Evolutionary conservation across 2,113 vertebrate genomes (phyloP).

Genomic region (Pithys albifrons): DNA sequence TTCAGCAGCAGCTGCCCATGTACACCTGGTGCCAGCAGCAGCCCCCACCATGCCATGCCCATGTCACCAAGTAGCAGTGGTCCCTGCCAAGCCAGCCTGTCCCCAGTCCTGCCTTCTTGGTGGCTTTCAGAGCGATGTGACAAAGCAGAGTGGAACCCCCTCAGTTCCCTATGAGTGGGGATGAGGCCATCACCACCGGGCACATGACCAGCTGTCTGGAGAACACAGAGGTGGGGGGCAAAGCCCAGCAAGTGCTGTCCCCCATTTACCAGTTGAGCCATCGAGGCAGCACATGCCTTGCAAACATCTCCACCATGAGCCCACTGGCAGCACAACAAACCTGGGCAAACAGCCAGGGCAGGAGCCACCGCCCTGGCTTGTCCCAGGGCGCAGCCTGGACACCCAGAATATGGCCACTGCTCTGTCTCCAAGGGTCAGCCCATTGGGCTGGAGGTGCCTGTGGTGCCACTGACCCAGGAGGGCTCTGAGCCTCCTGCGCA

Average conservation of each 20-base stretch:
- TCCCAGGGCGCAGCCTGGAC: background rate
- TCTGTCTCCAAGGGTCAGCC: background rate
- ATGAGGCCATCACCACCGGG: too few relatives aligned
- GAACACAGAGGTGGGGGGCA: too few relatives aligned
- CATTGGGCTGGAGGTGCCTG: background rate
- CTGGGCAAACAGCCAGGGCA: background rate
- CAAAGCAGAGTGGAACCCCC: too few relatives aligned
- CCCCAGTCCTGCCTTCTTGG: too few relatives aligned
- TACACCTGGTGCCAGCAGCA: too few relatives aligned
- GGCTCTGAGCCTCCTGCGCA: background rate
- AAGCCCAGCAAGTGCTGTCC: background rate
- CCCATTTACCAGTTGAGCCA: background rate
- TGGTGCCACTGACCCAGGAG: fast-evolving
- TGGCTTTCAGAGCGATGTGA: too few relatives aligned
- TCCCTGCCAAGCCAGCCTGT: too few relatives aligned
- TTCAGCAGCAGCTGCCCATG: background rate
- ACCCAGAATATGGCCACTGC: background rate
- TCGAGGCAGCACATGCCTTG: fast-evolving
- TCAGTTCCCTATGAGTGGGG: too few relatives aligned
- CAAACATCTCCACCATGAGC: background rate
- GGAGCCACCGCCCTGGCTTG: too few relatives aligned
- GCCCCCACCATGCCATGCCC: too few relatives aligned
- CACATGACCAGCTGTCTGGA: too few relatives aligned
- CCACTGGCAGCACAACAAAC: background rate
- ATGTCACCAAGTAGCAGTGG: too few relatives aligned